Evolutionary conservation across 2,888 invertebrate species (phyloP), one percentile per base, ranked within the genome.

Genomic region (Oscheius myriophilus): DNA sequence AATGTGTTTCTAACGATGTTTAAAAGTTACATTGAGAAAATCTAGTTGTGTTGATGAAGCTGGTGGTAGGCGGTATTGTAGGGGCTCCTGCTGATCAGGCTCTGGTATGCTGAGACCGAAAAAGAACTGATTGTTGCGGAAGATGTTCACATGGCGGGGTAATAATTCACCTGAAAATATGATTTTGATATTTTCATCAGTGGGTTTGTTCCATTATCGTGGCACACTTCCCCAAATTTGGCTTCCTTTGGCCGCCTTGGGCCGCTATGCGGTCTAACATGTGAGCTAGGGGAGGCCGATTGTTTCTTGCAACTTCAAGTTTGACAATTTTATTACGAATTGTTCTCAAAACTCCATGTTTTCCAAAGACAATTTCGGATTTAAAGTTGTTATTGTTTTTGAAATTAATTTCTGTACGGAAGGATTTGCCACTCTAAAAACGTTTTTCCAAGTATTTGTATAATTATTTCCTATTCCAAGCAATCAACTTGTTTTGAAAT

Each of bases 81-180:
- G 89, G 0, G 95, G 91, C 83, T 93, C 93, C 87, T 87, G 79
- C 61, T 91, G 91, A 66, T 93, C 93, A 6, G 96, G 95, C 79
- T 95, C 93, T 0, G 97, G 96, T 80, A 98, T 89, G 58, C 91
- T 92, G 86, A 96, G 92, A 16, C 97, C 96, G 89, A 93, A 91
- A 87, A 93, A 93, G 89, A 95, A 98, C 82, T 95, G 93, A 87
- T 98, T 98, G 84, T 92, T 92, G 83, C 93, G 93, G 88, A 98
- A 97, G 84, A 96, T 94, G 78, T 93, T 92, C 91, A 96, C 92
- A 88, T 98, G 98, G 71, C 96, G 90, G 0, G 94, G 93, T 80
- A 96, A 90, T 69, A 98, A 90, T 87, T 96, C 96, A 9, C 97
- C 91, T 91, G 84, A 45, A 77, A 72, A 49, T 49, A 16, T 41